Base-by-base conservation (phyloP, 1,140 invertebrate species). In the Octopus sinensis region DNA sequence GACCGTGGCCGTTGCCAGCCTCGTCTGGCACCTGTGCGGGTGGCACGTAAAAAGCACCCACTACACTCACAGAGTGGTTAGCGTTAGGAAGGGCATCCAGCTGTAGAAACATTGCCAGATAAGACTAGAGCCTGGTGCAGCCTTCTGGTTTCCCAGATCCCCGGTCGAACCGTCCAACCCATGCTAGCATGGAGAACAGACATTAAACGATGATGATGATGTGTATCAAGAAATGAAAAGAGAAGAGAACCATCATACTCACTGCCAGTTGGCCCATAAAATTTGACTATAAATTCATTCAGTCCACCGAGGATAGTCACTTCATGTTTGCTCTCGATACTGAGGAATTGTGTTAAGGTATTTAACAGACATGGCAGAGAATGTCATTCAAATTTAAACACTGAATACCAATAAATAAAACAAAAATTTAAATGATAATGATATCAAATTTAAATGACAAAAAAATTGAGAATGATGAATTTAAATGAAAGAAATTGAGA, bases 211-310 rank as follows among this genome's bases (percentile, higher is more conserved):
- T 43, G 30, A 43, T 43, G 30, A 43, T 77, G 13, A 54, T 10
- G 76, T 56, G 17, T 23, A 82, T 54, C 4, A 81, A 56, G 53
- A 53, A 62, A 9, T 43, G 30, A 73, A 52, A 23, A 73, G 52
- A 82, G 23, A 80, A 23, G 13, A 81, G 10, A 73, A 82, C 43
- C n/a, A n/a, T 71, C 30, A 82, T 82, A 89, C 88, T 87, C 86
- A 91, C 90, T 91, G 80, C 88, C 87, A 75, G 83, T 79, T 54
- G 98, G 98, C 75, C 98, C 98, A 92, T 97, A 98, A 92, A 99
- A 99, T 93, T 99, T 99, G 68, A 99, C 98, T 91, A 96, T 97
- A 92, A 99, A 99, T 93, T 99, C 98, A 92, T 99, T 99, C 76
- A 99, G 93, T 78, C 97, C 97, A 82, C 97, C 96, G 54, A 99